Conservation (phyloP, 2,888 invertebrate species). For the Watsonalla binaria region DNA sequence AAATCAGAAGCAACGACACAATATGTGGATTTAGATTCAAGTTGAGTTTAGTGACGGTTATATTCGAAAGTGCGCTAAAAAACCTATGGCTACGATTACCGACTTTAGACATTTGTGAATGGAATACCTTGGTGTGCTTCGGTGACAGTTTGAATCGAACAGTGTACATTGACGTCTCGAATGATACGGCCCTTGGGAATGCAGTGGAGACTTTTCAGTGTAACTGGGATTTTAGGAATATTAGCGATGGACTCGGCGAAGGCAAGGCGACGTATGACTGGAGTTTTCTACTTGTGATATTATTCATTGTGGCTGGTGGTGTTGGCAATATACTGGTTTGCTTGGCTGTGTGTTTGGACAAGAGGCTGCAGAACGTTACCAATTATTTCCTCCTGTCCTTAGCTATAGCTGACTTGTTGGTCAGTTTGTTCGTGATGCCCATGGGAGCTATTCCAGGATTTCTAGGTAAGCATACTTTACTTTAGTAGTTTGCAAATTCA, state of each 20-base stretch:
- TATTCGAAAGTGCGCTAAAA: constrained; percentile 65
- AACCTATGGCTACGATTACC: constrained; percentile 63
- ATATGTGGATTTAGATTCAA: constrained; percentile 62
- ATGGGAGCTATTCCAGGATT: constrained; percentile 96
- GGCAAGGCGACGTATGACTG: constrained; percentile 81
- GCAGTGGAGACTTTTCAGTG: constrained; percentile 55
- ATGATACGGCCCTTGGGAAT: constrained; percentile 31
- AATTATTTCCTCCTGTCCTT: constrained; percentile 96
- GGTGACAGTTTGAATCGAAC: constrained; percentile 51
- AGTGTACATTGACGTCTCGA: constrained; percentile 49
- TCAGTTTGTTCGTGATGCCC: constrained; percentile 97
- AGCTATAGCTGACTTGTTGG: constrained; percentile 95
- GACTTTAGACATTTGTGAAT: constrained; percentile 45
- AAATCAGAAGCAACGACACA: constrained; percentile 53
- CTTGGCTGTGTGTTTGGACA: constrained; percentile 93
- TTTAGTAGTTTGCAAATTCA: not conserved
- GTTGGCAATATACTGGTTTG: constrained; percentile 96
- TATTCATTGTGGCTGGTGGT: constrained; percentile 93
- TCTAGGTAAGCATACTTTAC: constrained; percentile 84
- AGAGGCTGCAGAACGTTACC: constrained; percentile 94
- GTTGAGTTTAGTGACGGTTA: constrained; percentile 54
- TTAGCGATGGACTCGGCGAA: constrained; percentile 30
- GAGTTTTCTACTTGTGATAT: constrained; percentile 89
- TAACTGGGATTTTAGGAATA: constrained; percentile 52
- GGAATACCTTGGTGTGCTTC: constrained; percentile 53